phyloP scores from a whole-genome alignment of 2,797 vertebrate genomes.

The Pangasius sanitwongsei region DNA sequence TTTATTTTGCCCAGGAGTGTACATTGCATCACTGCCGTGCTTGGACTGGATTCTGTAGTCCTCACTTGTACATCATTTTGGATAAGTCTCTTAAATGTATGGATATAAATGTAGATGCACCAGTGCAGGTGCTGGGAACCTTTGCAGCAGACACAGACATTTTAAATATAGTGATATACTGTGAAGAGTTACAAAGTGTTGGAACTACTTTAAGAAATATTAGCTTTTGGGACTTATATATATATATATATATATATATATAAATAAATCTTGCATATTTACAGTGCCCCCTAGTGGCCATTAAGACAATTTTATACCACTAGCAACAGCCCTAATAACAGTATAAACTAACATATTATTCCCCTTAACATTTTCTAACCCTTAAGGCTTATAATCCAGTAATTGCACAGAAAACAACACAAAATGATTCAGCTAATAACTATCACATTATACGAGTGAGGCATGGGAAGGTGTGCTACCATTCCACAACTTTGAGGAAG shows the following conservation, averaged over 20 bases:
- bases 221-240: neutral
- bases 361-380: neutral
- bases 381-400: neutral
- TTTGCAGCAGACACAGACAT: neutral
- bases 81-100: neutral
- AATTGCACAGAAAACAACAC: neutral
- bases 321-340: neutral
- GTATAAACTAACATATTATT: neutral
- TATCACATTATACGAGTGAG: neutral
- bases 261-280: neutral
- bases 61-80: neutral
- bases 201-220: neutral
- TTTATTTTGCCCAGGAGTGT: too few species aligned
- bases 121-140: neutral
- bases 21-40: neutral
- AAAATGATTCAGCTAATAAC: neutral
- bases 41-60: neutral
- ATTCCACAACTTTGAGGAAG: neutral
- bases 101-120: neutral
- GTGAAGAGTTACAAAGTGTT: neutral
- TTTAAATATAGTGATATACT: neutral
- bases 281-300: too few species aligned
- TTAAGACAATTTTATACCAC: neutral
- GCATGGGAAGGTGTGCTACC: neutral
- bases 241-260: too few species aligned